phyloP scores from a whole-genome alignment of 2,113 vertebrate genomes.

The Saguinus midas region DNA sequence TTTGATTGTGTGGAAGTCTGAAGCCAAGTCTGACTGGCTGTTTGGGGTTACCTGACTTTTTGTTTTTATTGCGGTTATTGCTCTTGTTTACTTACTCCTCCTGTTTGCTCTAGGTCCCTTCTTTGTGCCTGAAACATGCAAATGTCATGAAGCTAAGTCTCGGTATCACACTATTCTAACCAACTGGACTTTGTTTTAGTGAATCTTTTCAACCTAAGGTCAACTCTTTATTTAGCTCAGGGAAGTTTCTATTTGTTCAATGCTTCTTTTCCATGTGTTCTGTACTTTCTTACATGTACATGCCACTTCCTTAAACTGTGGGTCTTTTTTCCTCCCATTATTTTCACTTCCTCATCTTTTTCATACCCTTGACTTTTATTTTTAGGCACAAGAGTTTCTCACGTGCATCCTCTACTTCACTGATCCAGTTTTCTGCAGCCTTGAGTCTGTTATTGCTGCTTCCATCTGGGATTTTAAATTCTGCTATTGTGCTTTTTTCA shows the following conservation, averaged over 20 bases:
- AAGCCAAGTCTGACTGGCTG: too few relatives aligned
- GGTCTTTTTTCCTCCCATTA: background rate
- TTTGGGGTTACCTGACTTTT: background rate
- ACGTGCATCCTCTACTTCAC: background rate
- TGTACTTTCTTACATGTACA: fast-evolving
- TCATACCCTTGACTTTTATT: background rate
- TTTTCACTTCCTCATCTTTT: background rate
- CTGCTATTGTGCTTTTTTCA: background rate
- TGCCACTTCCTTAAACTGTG: background rate
- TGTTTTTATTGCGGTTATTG: background rate
- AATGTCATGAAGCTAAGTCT: too few relatives aligned
- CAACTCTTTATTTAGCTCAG: background rate
- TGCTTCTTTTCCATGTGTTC: background rate
- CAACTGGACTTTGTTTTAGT: background rate
- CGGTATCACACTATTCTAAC: background rate
- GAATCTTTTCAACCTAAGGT: background rate
- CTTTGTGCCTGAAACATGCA: background rate
- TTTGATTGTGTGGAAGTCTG: background rate
- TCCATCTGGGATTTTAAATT: background rate
- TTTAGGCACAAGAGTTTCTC: background rate
- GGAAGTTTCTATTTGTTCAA: background rate
- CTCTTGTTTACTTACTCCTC: background rate
- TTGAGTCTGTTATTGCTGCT: background rate
- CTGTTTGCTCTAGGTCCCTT: background rate
- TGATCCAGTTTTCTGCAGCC: fast-evolving